Evolutionary conservation across 2,113 vertebrate species (phyloP).

Genomic region (Motacilla tschutschensis): DNA sequence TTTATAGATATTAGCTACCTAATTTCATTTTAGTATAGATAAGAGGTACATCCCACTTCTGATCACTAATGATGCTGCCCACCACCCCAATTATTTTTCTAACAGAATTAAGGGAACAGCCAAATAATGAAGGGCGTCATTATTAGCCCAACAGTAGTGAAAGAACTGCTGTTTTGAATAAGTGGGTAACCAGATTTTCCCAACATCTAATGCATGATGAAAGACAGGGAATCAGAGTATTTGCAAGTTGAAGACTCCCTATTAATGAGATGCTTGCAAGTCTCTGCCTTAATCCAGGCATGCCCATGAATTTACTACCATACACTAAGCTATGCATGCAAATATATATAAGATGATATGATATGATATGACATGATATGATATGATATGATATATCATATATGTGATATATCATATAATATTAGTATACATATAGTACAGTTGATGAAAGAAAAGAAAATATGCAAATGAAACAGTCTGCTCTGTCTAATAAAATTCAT

Average conservation of each 20-base stretch:
- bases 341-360: background rate
- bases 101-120: background rate
- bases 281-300: background rate
- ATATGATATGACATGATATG: background rate
- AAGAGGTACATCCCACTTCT: background rate
- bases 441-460: background rate
- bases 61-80: background rate
- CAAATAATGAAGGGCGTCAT: background rate
- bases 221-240: background rate
- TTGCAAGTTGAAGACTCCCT: background rate
- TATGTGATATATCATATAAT: background rate
- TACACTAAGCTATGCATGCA: background rate
- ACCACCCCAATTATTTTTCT: background rate
- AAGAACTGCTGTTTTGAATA: background rate
- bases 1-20: background rate
- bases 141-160: background rate
- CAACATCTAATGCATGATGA: background rate
- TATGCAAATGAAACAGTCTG: background rate
- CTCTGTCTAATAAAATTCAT: background rate
- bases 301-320: background rate
- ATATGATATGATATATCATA: too few relatives aligned
- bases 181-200: background rate
- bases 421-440: background rate
- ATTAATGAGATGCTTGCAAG: background rate
- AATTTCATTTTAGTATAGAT: background rate